Evolutionary conservation across 2,888 invertebrate genomes (phyloP).

Genomic region (Norana najaformis): DNA sequence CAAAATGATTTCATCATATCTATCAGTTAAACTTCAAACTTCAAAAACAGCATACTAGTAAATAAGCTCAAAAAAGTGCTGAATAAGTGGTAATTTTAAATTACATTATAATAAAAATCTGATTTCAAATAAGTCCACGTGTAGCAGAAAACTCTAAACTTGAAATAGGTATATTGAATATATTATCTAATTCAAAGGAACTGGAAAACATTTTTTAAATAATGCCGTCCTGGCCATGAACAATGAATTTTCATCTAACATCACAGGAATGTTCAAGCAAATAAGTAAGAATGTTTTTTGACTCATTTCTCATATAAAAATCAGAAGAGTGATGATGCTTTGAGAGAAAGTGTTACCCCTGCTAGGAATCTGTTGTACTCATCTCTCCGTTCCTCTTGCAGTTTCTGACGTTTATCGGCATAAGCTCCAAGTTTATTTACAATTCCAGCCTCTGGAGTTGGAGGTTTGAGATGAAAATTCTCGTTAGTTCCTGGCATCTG

Average conservation of each 20-base stretch:
- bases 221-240: neutral
- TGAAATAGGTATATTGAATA: neutral
- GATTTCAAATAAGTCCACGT: neutral
- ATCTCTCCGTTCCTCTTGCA: constrained; percentile 51
- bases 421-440: constrained; percentile 48
- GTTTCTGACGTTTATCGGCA: constrained; percentile 47
- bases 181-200: too few relatives aligned
- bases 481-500: neutral
- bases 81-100: neutral
- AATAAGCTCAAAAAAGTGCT: neutral
- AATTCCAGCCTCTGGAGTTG: constrained; percentile 32
- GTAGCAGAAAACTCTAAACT: neutral
- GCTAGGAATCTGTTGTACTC: constrained; percentile 50
- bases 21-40: neutral
- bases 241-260: neutral
- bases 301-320: neutral
- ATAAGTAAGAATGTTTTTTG: neutral
- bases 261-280: neutral
- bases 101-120: neutral
- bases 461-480: neutral
- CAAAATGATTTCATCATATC: neutral
- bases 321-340: neutral
- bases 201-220: neutral
- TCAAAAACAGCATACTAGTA: neutral
- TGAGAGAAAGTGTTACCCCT: constrained; percentile 30